phyloP scores from a whole-genome alignment of 2,888 invertebrate species.

The Galerucella calmariensis region DNA sequence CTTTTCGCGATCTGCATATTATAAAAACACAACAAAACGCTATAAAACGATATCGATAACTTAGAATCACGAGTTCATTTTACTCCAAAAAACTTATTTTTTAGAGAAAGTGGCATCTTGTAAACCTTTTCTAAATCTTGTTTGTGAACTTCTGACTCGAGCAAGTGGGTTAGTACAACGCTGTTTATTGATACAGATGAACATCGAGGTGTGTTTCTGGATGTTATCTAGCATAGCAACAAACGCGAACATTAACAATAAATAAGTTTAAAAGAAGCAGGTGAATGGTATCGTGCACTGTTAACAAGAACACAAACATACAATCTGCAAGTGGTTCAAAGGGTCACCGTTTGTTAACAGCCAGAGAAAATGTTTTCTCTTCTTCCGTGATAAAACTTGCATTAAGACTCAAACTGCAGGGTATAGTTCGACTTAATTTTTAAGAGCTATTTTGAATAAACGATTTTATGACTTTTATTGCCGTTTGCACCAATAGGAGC shows the following conservation, averaged over 20 bases:
- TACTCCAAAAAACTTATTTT: too few relatives aligned
- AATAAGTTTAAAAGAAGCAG: conserved; percentile 23
- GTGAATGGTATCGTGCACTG: conserved; percentile 20
- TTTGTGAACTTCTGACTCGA: not conserved
- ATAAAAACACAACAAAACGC: too few relatives aligned
- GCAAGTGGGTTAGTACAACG: not conserved
- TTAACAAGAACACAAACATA: conserved; percentile 4
- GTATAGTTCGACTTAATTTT: not conserved
- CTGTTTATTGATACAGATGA: conserved; percentile 9
- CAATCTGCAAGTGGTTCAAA: conserved; percentile 9
- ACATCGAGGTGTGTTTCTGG: conserved; percentile 20
- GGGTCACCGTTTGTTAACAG: not conserved
- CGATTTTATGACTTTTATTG: too few relatives aligned
- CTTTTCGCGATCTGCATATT: too few relatives aligned
- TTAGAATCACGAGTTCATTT: too few relatives aligned
- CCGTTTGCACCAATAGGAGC: too few relatives aligned
- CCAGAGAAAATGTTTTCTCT: not conserved
- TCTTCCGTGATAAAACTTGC: not conserved
- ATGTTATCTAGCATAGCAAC: conserved; percentile 20
- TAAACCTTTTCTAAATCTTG: not conserved
- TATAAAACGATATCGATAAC: too few relatives aligned
- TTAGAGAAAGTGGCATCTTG: not conserved
- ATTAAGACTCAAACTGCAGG: not conserved
- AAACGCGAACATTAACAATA: conserved; percentile 15
- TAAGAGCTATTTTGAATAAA: too few relatives aligned